These are phyloP conservation scores for Lochmaea crataegi DNA, from an alignment of 2,888 invertebrate species.

Conservation along the genomic window DNA sequence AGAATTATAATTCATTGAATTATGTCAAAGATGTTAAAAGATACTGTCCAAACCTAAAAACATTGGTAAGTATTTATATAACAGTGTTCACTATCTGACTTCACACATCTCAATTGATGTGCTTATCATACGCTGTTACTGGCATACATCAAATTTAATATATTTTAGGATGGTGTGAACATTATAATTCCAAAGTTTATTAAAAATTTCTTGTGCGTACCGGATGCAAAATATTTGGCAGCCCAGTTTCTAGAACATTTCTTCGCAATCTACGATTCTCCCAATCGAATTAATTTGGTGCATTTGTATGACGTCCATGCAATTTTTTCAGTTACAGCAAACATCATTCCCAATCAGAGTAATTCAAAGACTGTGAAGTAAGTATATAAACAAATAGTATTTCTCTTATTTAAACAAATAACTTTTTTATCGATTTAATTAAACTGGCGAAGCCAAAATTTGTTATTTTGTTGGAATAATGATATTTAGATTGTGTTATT, in stretches of 20 bases:
- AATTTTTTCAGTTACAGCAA: slow-evolving; percentile 41
- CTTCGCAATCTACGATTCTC: slow-evolving; percentile 41
- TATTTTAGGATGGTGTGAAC: slow-evolving; percentile 39
- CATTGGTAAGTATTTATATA: slow-evolving; percentile 37
- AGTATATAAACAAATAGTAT: slow-evolving; percentile 12
- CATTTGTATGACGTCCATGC: slow-evolving; percentile 40
- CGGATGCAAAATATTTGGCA: slow-evolving; percentile 36
- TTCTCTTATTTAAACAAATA: no score
- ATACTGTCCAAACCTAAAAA: slow-evolving; percentile 28
- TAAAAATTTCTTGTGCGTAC: slow-evolving; percentile 39
- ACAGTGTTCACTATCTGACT: neutral
- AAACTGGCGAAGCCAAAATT: no score
- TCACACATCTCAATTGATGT: no score
- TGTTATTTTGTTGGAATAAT: no score
- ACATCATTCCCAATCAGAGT: slow-evolving; percentile 31
- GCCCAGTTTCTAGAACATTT: slow-evolving; percentile 43
- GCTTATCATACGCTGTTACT: no score
- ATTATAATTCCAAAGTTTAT: slow-evolving; percentile 20
- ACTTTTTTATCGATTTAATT: no score
- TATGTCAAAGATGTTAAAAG: slow-evolving; percentile 41
- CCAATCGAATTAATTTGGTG: slow-evolving; percentile 29
- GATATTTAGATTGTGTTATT: no score
- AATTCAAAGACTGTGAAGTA: slow-evolving; percentile 31
- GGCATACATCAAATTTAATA: neutral
- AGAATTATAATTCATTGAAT: slow-evolving; percentile 33